A percentile compares a stretch with the other conserved stretches of the same genome.
phyloP scores from a whole-genome alignment of 64 coral and sea anemone species.

The Actinia tenebrosa region DNA sequence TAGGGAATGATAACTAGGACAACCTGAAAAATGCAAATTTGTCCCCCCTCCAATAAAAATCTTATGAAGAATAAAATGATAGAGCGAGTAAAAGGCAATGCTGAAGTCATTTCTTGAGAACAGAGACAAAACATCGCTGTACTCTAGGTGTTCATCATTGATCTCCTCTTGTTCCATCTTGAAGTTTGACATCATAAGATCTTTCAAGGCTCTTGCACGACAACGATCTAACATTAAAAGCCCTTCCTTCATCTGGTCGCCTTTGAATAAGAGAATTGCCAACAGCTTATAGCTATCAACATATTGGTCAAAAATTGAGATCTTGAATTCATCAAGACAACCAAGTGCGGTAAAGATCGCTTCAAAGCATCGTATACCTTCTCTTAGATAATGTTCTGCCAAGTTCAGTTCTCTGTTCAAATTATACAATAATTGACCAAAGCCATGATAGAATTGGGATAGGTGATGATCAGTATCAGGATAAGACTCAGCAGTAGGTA shows the following conservation, averaged over 20 bases:
- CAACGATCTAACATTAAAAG: conserved; percentile 23
- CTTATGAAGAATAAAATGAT: too few species aligned
- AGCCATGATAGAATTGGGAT: background rate
- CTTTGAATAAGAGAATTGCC: background rate
- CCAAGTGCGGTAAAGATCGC: background rate
- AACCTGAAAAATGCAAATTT: too few species aligned
- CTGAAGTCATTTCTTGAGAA: too few species aligned
- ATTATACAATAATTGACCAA: background rate
- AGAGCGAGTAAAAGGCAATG: too few species aligned
- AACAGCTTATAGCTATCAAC: background rate
- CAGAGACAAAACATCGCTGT: too few species aligned
- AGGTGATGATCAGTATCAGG: background rate
- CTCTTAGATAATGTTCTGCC: background rate
- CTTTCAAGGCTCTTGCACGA: conserved; percentile 38
- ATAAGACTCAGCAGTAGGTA: background rate
- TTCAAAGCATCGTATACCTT: conserved; percentile 2
- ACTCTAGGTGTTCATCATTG: too few species aligned
- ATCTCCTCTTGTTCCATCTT: too few species aligned
- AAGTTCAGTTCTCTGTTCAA: background rate
- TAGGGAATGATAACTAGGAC: too few species aligned
- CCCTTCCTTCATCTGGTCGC: background rate
- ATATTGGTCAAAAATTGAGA: background rate
- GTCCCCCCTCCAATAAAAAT: too few species aligned
- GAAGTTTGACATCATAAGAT: background rate
- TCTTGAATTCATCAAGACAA: background rate